These are phyloP conservation scores for Brachionichthys hirsutus DNA, from an alignment of 2,113 vertebrate species.

Conservation along the genomic window DNA sequence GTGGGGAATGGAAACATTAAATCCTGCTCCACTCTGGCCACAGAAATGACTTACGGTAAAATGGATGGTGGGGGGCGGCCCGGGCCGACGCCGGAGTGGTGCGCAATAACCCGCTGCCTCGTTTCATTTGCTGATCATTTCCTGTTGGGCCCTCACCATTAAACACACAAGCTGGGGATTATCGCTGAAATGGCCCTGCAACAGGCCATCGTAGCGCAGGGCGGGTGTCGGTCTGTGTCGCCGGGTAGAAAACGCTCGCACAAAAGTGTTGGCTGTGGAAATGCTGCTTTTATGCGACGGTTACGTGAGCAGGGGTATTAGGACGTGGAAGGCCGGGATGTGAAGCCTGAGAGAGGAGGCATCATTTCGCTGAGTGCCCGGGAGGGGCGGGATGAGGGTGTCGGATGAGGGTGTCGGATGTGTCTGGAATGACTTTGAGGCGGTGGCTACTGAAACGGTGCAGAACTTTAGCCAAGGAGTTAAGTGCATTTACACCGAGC, in stretches of 20 bases:
- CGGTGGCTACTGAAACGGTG: slow-evolving; percentile 51
- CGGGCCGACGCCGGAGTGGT: slow-evolving; percentile 77
- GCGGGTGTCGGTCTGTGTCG: slow-evolving; percentile 36
- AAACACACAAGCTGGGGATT: slow-evolving; percentile 89
- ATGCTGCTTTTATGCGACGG: slow-evolving; percentile 54
- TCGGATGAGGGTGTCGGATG: slow-evolving; percentile 63
- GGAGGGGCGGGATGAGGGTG: slow-evolving; percentile 65
- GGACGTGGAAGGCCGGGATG: slow-evolving; percentile 40
- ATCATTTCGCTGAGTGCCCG: slow-evolving; percentile 68
- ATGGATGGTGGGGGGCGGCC: slow-evolving; percentile 86
- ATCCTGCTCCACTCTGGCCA: slow-evolving; percentile 91
- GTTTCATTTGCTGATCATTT: slow-evolving; percentile 91
- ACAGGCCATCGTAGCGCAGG: slow-evolving; percentile 80
- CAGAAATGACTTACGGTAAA: slow-evolving; percentile 96
- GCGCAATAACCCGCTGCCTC: slow-evolving; percentile 84
- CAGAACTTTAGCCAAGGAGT: slow-evolving; percentile 55
- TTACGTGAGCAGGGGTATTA: slow-evolving; percentile 56
- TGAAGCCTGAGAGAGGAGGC: slow-evolving; percentile 60
- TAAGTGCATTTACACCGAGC: slow-evolving; percentile 59
- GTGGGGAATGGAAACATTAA: slow-evolving; percentile 97
- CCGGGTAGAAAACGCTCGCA: no score
- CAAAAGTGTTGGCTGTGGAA: slow-evolving; percentile 39
- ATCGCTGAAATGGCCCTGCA: slow-evolving; percentile 78
- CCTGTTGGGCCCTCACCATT: slow-evolving; percentile 90
- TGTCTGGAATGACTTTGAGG: slow-evolving; percentile 68